Evolutionary conservation across 2,888 invertebrate genomes (phyloP).

Genomic region (Macrosoma leucophasiata): DNA sequence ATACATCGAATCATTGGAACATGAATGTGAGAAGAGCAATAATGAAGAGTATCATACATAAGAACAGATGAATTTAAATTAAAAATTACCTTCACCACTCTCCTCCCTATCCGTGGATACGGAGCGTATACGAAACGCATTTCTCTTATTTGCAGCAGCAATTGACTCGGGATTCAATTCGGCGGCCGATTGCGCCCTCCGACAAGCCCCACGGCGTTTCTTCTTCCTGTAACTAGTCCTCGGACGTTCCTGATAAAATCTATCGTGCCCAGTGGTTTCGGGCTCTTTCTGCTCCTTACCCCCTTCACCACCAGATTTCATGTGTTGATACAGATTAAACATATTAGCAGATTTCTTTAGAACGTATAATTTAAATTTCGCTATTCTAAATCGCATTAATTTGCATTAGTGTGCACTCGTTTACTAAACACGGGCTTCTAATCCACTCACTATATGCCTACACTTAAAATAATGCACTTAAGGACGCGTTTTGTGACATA

Average conservation of each 20-base stretch:
- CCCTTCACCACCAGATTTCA: slow-evolving; percentile 76
- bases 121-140: slow-evolving; percentile 77
- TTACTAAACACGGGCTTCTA: no score
- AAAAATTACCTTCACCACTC: slow-evolving; percentile 63
- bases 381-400: no score
- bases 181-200: slow-evolving; percentile 81
- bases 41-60: no score
- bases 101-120: slow-evolving; percentile 79
- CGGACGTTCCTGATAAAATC: slow-evolving; percentile 83
- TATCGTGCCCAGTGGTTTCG: slow-evolving; percentile 86
- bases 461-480: no score
- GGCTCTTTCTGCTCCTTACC: slow-evolving; percentile 69
- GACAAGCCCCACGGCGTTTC: slow-evolving; percentile 75
- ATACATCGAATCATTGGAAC: no score
- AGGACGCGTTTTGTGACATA: no score
- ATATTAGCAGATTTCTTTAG: slow-evolving; percentile 61
- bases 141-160: slow-evolving; percentile 78
- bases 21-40: no score
- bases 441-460: no score
- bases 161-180: slow-evolving; percentile 79
- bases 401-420: no score
- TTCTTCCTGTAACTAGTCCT: slow-evolving; percentile 67
- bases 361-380: no score
- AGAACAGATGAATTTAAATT: no score
- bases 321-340: slow-evolving; percentile 86